Conservation (phyloP, 2,113 vertebrate species). For the Cyanoramphus novaezelandiae region DNA sequence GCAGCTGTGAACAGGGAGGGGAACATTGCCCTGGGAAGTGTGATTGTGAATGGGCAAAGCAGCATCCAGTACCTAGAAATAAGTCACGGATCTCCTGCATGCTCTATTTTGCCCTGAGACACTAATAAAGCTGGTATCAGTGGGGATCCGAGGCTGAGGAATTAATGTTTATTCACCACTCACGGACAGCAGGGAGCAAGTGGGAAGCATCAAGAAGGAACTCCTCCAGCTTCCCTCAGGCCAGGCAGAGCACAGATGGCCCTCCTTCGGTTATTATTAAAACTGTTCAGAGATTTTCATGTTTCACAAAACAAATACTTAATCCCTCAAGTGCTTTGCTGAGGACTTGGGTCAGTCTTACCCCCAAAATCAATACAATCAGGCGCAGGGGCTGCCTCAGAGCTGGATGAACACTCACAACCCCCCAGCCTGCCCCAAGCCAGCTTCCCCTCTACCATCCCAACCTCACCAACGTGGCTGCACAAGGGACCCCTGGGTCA, state of each 20-base stretch:
- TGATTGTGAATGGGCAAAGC: neutral
- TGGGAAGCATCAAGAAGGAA: neutral
- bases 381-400: neutral
- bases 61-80: neutral
- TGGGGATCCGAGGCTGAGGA: neutral
- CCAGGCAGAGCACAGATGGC: accelerated
- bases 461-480: accelerated
- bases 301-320: neutral
- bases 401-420: neutral
- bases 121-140: neutral
- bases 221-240: neutral
- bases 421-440: neutral
- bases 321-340: neutral
- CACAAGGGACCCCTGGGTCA: neutral
- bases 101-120: neutral
- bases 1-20: neutral
- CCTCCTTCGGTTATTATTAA: neutral
- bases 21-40: neutral
- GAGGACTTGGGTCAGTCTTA: neutral
- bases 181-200: neutral
- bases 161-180: neutral
- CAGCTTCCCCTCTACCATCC: neutral
- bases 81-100: neutral
- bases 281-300: neutral
- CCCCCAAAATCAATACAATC: neutral